Percentiles rank a stretch among this genome's conserved stretches.
These are phyloP conservation scores for Battus philenor DNA, from an alignment of 1,140 invertebrate genomes.

Conservation along the genomic window DNA sequence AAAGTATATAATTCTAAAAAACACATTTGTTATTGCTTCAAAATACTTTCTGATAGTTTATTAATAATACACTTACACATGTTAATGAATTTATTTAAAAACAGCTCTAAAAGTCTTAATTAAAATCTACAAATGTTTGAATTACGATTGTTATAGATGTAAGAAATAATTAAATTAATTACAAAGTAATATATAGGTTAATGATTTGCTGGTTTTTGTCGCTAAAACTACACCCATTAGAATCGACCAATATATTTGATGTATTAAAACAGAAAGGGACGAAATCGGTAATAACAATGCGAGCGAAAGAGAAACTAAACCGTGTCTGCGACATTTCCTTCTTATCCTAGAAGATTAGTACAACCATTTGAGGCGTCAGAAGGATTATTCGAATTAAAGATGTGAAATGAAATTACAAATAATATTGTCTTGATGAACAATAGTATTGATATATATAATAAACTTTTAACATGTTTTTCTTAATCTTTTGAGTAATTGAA, in stretches of 20 bases:
- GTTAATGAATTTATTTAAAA: no score
- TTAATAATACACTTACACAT: no score
- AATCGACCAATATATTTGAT: conserved; percentile 7
- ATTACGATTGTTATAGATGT: no score
- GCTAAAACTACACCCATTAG: conserved; percentile 17
- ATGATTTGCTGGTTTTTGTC: conserved; percentile 22
- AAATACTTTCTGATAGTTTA: no score
- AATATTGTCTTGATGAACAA: no score
- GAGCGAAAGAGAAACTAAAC: conserved; percentile 2
- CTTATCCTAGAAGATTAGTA: conserved; percentile 9
- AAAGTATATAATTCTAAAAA: background rate
- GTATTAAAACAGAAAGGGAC: conserved; percentile 2
- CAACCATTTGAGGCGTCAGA: conserved; percentile 3
- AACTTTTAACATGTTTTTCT: no score
- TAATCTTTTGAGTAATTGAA: no score
- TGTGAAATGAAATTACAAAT: background rate
- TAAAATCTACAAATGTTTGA: no score
- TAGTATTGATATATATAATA: no score
- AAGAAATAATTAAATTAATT: no score
- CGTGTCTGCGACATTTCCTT: conserved; percentile 5
- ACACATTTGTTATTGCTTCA: background rate
- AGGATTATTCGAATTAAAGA: conserved; percentile 6
- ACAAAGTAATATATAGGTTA: no score
- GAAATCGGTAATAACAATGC: background rate
- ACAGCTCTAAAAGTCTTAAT: no score